Evolutionary conservation across 1,140 invertebrate species (phyloP).

Genomic region (Melanaphis sacchari): DNA sequence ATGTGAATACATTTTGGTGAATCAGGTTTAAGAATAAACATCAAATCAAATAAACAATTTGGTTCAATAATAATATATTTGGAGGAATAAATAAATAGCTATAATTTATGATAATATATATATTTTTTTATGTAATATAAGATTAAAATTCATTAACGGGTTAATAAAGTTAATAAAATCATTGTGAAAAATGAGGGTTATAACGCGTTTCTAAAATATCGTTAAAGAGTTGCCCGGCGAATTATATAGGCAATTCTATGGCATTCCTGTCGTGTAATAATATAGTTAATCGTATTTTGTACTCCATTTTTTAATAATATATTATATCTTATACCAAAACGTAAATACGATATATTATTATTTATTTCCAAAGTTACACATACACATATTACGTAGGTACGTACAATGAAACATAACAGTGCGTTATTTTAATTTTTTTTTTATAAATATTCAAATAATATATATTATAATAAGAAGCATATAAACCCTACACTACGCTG

Average conservation of each 20-base stretch:
- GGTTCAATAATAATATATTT: background rate
- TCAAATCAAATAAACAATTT: too few relatives aligned
- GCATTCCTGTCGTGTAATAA: background rate
- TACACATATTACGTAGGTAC: background rate
- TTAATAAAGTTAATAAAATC: background rate
- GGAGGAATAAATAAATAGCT: background rate
- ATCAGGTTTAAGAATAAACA: background rate
- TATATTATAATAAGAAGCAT: background rate
- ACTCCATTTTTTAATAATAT: background rate
- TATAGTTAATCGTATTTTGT: background rate
- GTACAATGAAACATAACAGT: too few relatives aligned
- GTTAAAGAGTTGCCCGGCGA: background rate
- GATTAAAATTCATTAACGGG: too few relatives aligned
- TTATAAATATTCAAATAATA: background rate
- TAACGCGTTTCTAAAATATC: background rate
- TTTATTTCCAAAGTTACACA: background rate
- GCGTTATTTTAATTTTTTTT: background rate
- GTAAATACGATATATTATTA: background rate
- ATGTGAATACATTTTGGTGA: background rate
- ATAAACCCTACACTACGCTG: background rate
- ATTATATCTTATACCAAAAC: background rate
- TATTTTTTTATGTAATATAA: background rate
- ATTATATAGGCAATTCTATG: background rate
- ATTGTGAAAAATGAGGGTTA: background rate
- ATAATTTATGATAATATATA: background rate